phyloP scores from a whole-genome alignment of 2,113 vertebrate genomes.

The Gallinago undulata region DNA sequence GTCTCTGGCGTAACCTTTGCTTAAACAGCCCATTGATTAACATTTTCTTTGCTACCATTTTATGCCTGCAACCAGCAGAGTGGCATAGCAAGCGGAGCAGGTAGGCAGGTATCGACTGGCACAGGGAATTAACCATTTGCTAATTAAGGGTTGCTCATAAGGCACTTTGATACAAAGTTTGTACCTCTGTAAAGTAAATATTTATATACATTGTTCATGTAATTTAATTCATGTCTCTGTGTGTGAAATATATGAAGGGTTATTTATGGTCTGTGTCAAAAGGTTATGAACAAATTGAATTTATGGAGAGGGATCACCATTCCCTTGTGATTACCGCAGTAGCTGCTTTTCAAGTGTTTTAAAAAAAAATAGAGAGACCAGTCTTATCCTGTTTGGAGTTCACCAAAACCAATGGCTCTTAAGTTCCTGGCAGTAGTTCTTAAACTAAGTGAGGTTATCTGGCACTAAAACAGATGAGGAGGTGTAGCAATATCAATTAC shows the following conservation, averaged over 20 bases:
- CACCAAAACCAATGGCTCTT: background rate
- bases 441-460: background rate
- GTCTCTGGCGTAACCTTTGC: background rate
- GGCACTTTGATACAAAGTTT: background rate
- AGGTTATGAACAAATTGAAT: background rate
- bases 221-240: background rate
- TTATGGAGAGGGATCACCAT: background rate
- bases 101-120: background rate
- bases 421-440: background rate
- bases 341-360: background rate
- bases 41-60: background rate
- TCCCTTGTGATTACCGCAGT: background rate
- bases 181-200: background rate
- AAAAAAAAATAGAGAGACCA: background rate
- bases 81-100: background rate
- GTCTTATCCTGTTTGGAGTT: background rate
- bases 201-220: background rate
- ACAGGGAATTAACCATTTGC: background rate
- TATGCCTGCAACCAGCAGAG: background rate
- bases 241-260: background rate
- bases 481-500: background rate
- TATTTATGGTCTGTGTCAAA: constrained; percentile 6
- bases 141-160: background rate
- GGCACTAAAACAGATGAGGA: background rate
- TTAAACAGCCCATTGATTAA: background rate